Percentiles rank a stretch among this genome's conserved stretches.
Conservation (phyloP, 1,140 invertebrate species). For the Chironomus tepperi region DNA sequence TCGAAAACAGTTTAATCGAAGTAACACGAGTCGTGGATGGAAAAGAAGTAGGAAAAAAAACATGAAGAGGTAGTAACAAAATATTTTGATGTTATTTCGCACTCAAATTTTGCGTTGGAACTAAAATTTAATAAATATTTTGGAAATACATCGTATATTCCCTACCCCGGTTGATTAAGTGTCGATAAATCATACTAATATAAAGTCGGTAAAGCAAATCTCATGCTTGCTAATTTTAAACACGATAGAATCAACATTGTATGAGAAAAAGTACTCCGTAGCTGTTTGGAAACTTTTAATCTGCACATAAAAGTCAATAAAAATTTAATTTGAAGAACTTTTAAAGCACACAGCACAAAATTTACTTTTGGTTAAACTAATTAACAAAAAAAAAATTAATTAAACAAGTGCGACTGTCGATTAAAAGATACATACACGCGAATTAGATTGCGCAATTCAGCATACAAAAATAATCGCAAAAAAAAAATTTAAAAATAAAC, state of each 20-base stretch:
- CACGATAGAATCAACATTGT: background rate
- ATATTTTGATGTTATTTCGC: background rate
- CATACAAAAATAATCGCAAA: background rate
- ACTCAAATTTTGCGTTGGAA: background rate
- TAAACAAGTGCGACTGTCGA: background rate
- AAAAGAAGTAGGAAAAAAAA: no score
- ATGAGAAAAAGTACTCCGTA: background rate
- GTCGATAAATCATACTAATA: background rate
- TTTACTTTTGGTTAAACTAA: background rate
- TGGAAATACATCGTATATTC: background rate
- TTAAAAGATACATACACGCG: no score
- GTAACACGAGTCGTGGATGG: no score
- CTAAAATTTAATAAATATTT: background rate
- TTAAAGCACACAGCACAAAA: background rate
- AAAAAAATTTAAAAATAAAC: slow-evolving; percentile 4
- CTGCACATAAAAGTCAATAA: no score
- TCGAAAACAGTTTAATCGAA: no score
- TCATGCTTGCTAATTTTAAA: background rate
- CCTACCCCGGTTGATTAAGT: background rate
- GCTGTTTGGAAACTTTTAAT: background rate
- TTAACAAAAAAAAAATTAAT: background rate
- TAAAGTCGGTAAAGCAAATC: background rate
- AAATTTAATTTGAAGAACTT: background rate
- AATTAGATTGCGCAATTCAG: background rate
- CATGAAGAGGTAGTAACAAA: background rate